Evolutionary conservation across 2,888 invertebrate genomes (phyloP), one percentile per base, ranked within the genome.

Genomic region (Neoaliturus tenellus): DNA sequence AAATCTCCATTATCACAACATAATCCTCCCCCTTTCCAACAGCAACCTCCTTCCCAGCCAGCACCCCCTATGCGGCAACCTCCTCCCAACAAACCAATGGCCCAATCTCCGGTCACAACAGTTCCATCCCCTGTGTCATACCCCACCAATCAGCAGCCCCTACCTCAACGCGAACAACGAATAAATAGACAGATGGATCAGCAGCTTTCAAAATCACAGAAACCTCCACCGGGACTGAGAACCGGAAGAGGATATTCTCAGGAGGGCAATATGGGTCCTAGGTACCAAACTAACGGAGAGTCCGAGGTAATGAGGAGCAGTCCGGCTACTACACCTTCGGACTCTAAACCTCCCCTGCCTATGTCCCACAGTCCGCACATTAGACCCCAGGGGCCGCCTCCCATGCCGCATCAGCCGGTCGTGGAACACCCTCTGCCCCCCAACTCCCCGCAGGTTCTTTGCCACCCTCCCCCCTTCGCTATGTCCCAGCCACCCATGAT

Each of bases 11-110:
- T 86, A 23, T 87, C 87, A 31, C 88, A 88, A 62, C 88, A 87
- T 78, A 88, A 88, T 35, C 89, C 89, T 88, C 88, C 62, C 87
- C 89, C 33, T 55, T 87, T 81, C 85, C 89, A 55, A 85, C 31
- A 86, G 87, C 62, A 89, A 88, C 81, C 82, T n/a, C 78, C 73
- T 39, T 81, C 71, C 67, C 85, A 73, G 78, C 86, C 67, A 85
- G 85, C 85, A 58, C 87, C 87, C 55, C 85, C 82, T 10, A 85
- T 83, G 31, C 86, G 83, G 4, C 84, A 71, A n/a, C 81, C 71
- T 17, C 84, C 75, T 1, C 78, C 67, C 25, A 51, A 51, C 78
- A 80, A 44, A 44, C 78, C 78, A 2, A 14, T 55, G 31, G 78
- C 48, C 10, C 78, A 78, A n/a, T 78, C 82, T 2, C 73, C 82